Conservation (phyloP, 1,140 invertebrate species). For the Copidosoma floridanum region DNA sequence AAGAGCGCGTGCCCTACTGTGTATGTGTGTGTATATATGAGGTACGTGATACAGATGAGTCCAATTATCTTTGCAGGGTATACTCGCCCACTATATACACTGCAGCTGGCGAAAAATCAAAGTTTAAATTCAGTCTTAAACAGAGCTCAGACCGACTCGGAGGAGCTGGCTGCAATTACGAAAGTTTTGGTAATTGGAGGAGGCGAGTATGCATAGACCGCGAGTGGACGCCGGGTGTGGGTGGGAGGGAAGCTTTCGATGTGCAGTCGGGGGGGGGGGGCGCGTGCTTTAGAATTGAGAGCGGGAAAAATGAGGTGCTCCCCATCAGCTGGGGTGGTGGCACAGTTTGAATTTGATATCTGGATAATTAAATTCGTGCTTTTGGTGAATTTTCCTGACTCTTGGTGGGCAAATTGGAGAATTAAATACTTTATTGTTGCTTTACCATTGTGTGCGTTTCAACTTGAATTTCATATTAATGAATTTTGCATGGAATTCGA, state of each 20-base stretch:
- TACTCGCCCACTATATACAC: too few species aligned
- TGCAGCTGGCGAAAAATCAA: slow-evolving; percentile 43
- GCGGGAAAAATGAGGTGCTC: slow-evolving; percentile 27
- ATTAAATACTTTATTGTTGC: background rate
- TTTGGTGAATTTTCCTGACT: slow-evolving; percentile 7
- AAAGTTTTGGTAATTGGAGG: slow-evolving; percentile 48
- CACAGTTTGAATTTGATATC: slow-evolving; percentile 35
- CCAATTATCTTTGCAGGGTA: slow-evolving; percentile 38
- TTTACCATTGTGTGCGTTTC: too few species aligned
- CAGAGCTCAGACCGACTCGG: slow-evolving; percentile 30
- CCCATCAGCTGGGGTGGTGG: slow-evolving; percentile 32
- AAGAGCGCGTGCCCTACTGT: too few species aligned
- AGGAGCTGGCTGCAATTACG: slow-evolving; percentile 38
- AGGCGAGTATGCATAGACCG: slow-evolving; percentile 18
- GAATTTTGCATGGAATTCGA: too few species aligned
- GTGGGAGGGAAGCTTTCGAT: slow-evolving; percentile 27
- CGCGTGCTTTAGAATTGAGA: slow-evolving; percentile 27
- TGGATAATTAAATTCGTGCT: slow-evolving; percentile 27
- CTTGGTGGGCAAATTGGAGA: too few species aligned
- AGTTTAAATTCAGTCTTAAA: slow-evolving; percentile 52
- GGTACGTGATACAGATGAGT: slow-evolving; percentile 35
- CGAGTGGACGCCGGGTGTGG: too few species aligned
- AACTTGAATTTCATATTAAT: too few species aligned
- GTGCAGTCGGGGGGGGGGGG: slow-evolving; percentile 20
- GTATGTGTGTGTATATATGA: too few species aligned